Conservation (phyloP, 2,888 invertebrate species). For the Himalopsyche tibetana region DNA sequence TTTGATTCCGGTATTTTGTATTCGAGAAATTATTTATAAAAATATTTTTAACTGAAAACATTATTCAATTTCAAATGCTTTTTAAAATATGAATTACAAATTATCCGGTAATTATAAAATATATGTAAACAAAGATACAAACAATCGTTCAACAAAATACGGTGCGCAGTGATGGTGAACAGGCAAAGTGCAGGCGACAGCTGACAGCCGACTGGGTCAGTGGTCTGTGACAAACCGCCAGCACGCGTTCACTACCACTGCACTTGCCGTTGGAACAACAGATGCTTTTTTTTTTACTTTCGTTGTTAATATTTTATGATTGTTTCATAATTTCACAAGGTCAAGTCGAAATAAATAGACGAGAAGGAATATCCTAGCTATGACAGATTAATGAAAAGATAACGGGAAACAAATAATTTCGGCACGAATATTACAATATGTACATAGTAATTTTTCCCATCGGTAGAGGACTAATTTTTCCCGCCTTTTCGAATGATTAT, state of each 20-base stretch:
- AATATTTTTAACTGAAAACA: too few species aligned
- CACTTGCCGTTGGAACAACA: slow-evolving; percentile 51
- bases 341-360: not conserved
- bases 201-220: slow-evolving; percentile 59
- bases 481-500: too few species aligned
- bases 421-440: too few species aligned
- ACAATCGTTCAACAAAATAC: not conserved
- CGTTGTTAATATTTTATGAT: not conserved
- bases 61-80: not conserved
- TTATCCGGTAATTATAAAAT: slow-evolving; percentile 29
- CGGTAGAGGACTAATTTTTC: too few species aligned
- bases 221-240: slow-evolving; percentile 60
- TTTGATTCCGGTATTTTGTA: too few species aligned
- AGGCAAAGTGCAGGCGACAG: slow-evolving; percentile 44
- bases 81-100: slow-evolving; percentile 47
- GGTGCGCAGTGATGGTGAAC: slow-evolving; percentile 53
- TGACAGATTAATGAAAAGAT: too few species aligned
- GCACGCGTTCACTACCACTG: slow-evolving; percentile 55
- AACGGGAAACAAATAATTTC: too few species aligned
- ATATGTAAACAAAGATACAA: not conserved
- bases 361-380: not conserved
- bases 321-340: not conserved
- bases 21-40: too few species aligned
- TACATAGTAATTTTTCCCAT: too few species aligned
- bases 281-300: slow-evolving; percentile 19